Evolutionary conservation across 2,113 vertebrate genomes (phyloP).

Genomic region (Silurus meridionalis): DNA sequence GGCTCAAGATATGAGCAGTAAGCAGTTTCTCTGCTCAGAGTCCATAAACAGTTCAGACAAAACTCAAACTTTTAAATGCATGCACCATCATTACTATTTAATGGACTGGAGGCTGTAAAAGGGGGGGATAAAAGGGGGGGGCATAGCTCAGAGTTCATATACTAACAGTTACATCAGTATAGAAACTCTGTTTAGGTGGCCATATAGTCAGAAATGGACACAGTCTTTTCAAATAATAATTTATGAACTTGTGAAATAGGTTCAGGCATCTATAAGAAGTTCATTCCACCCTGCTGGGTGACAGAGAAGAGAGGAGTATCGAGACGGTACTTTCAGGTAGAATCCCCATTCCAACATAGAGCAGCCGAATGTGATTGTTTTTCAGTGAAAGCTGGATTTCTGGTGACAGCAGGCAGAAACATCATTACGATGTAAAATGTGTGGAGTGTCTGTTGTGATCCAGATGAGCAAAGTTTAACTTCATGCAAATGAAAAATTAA

Average conservation of each 20-base stretch:
- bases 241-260: too few species aligned
- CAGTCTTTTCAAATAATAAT: too few species aligned
- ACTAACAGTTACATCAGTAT: too few species aligned
- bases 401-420: not conserved
- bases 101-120: conserved; percentile 32
- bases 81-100: conserved; percentile 30
- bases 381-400: not conserved
- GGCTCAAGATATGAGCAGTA: conserved; percentile 4
- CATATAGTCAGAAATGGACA: too few species aligned
- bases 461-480: not conserved
- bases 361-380: not conserved
- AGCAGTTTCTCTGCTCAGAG: conserved; percentile 7
- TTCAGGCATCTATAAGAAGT: too few species aligned
- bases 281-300: too few species aligned
- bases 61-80: not conserved
- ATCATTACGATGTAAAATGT: not conserved
- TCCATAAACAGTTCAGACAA: conserved; percentile 15
- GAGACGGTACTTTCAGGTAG: not conserved
- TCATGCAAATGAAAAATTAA: not conserved
- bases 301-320: not conserved
- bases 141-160: not conserved
- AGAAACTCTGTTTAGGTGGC: too few species aligned
- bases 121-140: too few species aligned
- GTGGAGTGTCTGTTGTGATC: not conserved
- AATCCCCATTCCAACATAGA: not conserved